Conservation (phyloP, 2,888 invertebrate genomes). For the Oxystoma pomonae region DNA sequence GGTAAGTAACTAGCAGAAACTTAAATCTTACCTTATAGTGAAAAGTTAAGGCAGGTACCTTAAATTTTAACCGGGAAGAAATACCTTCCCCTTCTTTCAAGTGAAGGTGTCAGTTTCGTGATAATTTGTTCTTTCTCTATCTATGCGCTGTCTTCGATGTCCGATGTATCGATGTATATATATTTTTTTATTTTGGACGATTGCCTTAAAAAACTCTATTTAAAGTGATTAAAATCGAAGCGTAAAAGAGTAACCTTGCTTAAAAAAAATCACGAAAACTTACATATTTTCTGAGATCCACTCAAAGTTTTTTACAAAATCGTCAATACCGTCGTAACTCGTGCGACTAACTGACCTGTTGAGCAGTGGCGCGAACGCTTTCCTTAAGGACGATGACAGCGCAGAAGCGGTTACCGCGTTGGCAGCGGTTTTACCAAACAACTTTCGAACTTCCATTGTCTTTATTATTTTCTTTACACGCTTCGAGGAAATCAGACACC, state of each 20-base stretch:
- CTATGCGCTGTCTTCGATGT: no score
- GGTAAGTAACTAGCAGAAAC: no score
- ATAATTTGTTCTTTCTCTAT: no score
- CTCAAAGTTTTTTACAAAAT: not conserved
- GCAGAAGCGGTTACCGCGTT: not conserved
- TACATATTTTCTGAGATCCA: not conserved
- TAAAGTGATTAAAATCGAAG: not conserved
- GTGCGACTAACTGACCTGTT: not conserved
- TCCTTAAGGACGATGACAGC: not conserved
- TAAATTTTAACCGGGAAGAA: not conserved
- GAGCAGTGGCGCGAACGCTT: not conserved
- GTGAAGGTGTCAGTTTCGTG: no score
- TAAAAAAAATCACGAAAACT: not conserved
- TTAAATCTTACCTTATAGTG: no score
- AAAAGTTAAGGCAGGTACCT: no score
- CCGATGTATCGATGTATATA: not conserved
- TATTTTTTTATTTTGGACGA: not conserved
- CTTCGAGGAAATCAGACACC: no score
- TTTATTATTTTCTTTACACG: no score
- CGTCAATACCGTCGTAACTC: not conserved
- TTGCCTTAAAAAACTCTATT: not conserved
- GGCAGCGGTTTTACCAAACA: no score
- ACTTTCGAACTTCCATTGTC: no score
- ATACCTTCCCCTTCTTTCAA: not conserved
- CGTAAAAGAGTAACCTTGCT: not conserved